Conservation (phyloP, 1,140 invertebrate genomes). For the Homarus americanus region DNA sequence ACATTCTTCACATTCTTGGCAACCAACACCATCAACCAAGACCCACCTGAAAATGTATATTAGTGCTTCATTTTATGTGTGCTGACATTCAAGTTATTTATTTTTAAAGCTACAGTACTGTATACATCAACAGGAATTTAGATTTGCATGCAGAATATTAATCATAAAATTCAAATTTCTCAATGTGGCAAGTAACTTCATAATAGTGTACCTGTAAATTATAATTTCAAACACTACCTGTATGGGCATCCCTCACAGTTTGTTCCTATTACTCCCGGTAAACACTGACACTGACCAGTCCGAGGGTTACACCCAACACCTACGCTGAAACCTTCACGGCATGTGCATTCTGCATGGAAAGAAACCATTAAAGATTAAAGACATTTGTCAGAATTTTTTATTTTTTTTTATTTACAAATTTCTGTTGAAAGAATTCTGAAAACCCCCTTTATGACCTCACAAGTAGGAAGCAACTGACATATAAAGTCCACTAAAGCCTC, state of each 20-base stretch:
- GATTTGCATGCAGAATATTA: no score
- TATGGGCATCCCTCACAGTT: constrained; percentile 96
- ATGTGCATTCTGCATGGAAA: constrained; percentile 78
- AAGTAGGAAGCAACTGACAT: no score
- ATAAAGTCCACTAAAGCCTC: no score
- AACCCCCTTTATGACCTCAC: no score
- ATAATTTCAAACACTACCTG: constrained; percentile 86
- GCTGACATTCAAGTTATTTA: no score
- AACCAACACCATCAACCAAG: constrained; percentile 77
- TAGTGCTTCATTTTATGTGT: not conserved
- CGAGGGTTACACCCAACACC: constrained; percentile 92
- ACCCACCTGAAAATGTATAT: constrained; percentile 61
- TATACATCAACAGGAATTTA: no score
- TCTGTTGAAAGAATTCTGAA: no score
- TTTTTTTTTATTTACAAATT: no score
- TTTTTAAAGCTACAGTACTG: no score
- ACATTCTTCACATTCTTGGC: constrained; percentile 92
- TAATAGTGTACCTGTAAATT: no score
- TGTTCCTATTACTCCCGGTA: constrained; percentile 95
- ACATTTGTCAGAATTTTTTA: not conserved
- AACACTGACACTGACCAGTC: constrained; percentile 95
- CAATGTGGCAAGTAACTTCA: no score
- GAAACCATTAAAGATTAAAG: not conserved
- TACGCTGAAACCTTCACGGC: constrained; percentile 91
- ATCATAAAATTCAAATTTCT: no score